Conservation (phyloP, 1,140 invertebrate genomes). For the Calosoma granatense region DNA sequence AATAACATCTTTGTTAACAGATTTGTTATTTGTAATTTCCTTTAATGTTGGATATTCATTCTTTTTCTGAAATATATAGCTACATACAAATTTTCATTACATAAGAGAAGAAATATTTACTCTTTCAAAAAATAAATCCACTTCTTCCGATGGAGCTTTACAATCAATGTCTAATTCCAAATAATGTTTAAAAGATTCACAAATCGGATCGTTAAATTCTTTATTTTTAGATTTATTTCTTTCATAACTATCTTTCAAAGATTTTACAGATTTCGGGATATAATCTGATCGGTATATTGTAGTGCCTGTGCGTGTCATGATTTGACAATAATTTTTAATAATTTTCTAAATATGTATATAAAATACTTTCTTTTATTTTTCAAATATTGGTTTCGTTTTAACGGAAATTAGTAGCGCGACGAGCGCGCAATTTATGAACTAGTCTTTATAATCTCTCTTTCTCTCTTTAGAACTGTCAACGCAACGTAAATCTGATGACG, state of each 20-base stretch:
- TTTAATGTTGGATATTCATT: constrained; percentile 16
- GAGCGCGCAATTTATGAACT: no score
- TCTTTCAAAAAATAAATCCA: constrained; percentile 16
- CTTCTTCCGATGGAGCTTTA: constrained; percentile 12
- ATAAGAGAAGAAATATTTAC: constrained; percentile 7
- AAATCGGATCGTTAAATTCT: constrained; percentile 21
- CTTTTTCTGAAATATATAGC: constrained; percentile 15
- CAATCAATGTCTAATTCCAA: constrained; percentile 9
- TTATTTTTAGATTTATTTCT: constrained; percentile 10
- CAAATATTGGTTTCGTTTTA: no score
- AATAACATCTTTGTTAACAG: constrained; percentile 16
- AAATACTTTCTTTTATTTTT: no score
- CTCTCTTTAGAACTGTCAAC: not conserved
- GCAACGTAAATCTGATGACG: not conserved
- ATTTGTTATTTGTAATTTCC: constrained; percentile 15
- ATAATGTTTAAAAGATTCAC: constrained; percentile 20
- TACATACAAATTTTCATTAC: not conserved
- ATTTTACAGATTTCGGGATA: not conserved
- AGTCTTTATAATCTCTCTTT: no score
- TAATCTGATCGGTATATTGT: constrained; percentile 11
- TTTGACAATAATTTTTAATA: no score
- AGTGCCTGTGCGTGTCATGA: no score
- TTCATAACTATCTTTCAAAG: constrained; percentile 13
- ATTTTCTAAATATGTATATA: no score
- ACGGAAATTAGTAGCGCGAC: no score